Evolutionary conservation across 2,888 invertebrate genomes (phyloP).

Genomic region (Harpalus rubripes): DNA sequence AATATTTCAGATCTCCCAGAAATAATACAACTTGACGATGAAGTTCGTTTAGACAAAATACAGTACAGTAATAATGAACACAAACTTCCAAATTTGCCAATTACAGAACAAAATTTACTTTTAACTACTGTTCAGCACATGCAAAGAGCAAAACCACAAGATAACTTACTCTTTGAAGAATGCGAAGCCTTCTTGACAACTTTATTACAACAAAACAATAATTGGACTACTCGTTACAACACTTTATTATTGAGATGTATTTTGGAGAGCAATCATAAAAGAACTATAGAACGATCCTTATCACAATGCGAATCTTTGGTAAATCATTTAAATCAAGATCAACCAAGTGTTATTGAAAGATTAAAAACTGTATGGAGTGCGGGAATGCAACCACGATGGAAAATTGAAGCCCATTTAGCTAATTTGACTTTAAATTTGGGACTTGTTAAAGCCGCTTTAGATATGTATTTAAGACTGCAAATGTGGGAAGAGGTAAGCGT

Average conservation of each 20-base stretch:
- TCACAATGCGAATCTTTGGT: conserved; percentile 91
- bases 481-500: conserved; percentile 89
- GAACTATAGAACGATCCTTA: conserved; percentile 93
- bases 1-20: conserved; percentile 81
- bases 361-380: conserved; percentile 84
- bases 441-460: conserved; percentile 90
- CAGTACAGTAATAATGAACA: conserved; percentile 82
- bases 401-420: conserved; percentile 87
- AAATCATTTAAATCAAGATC: conserved; percentile 78
- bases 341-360: conserved; percentile 77
- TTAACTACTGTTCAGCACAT: conserved; percentile 87
- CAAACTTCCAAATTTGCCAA: conserved; percentile 81
- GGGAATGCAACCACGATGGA: conserved; percentile 87
- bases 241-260: conserved; percentile 88
- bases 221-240: conserved; percentile 88
- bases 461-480: conserved; percentile 86
- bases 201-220: conserved; percentile 83
- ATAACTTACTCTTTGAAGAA: conserved; percentile 90
- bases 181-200: conserved; percentile 79
- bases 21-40: conserved; percentile 89
- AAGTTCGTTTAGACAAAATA: conserved; percentile 90
- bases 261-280: conserved; percentile 87
- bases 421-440: conserved; percentile 90
- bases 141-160: conserved; percentile 87
- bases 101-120: conserved; percentile 88